These are phyloP conservation scores for Apocheima hispidaria DNA, from an alignment of 2,888 invertebrate species.

Conservation along the genomic window DNA sequence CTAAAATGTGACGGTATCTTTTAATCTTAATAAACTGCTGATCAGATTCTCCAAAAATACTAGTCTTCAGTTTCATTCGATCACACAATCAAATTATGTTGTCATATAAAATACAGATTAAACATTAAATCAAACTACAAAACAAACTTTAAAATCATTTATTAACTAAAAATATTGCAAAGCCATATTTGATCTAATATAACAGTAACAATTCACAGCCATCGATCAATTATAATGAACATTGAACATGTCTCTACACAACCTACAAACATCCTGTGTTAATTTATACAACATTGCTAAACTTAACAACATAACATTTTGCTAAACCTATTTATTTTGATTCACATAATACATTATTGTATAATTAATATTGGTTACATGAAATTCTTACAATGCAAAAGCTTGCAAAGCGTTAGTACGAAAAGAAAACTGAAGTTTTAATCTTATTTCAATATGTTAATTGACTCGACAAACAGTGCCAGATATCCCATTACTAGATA, in stretches of 20 bases:
- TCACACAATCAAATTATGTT: too few relatives aligned
- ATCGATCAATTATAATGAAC: conserved; percentile 68
- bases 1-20: background rate
- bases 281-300: conserved; percentile 28
- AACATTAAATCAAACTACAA: conserved; percentile 11
- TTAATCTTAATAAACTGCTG: background rate
- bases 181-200: conserved; percentile 75
- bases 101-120: too few relatives aligned
- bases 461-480: background rate
- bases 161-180: conserved; percentile 78
- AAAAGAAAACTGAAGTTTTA: background rate
- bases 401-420: background rate
- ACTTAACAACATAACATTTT: conserved; percentile 31
- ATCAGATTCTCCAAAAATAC: background rate
- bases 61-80: too few relatives aligned
- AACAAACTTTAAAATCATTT: conserved; percentile 58
- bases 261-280: conserved; percentile 43
- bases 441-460: background rate
- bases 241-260: conserved; percentile 46
- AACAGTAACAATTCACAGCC: conserved; percentile 85
- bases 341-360: conserved; percentile 1
- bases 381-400: background rate
- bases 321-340: conserved; percentile 1
- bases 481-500: background rate
- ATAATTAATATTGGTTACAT: background rate